phyloP scores from a whole-genome alignment of 2,113 vertebrate species.

The Orcinus orca region DNA sequence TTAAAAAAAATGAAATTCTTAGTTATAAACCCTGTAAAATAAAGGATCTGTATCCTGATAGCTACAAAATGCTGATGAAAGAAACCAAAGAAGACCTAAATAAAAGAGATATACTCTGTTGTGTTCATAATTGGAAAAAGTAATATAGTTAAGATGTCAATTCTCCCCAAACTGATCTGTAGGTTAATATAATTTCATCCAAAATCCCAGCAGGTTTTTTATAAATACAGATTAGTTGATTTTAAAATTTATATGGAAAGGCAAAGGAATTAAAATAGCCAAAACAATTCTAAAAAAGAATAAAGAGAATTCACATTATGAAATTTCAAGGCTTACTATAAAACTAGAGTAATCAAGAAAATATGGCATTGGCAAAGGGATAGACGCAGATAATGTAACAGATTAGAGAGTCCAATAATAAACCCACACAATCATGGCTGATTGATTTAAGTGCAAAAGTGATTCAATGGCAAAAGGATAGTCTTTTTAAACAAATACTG shows the following conservation, averaged over 20 bases:
- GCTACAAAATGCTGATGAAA: background rate
- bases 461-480: background rate
- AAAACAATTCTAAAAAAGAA: conserved; percentile 23
- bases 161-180: background rate
- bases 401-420: background rate
- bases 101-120: background rate
- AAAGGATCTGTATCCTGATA: background rate
- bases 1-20: background rate
- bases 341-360: background rate
- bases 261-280: background rate
- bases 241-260: conserved; percentile 3
- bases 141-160: background rate
- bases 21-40: background rate
- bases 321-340: background rate
- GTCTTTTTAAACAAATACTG: background rate
- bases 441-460: background rate
- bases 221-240: background rate
- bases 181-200: background rate
- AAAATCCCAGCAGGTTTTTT: conserved; percentile 40
- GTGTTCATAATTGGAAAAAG: background rate
- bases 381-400: background rate
- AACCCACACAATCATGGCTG: background rate
- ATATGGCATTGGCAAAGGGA: background rate
- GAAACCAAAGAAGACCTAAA: background rate
- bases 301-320: background rate